phyloP scores from a whole-genome alignment of 2,113 vertebrate genomes.

The Hydrochoerus hydrochaeris region DNA sequence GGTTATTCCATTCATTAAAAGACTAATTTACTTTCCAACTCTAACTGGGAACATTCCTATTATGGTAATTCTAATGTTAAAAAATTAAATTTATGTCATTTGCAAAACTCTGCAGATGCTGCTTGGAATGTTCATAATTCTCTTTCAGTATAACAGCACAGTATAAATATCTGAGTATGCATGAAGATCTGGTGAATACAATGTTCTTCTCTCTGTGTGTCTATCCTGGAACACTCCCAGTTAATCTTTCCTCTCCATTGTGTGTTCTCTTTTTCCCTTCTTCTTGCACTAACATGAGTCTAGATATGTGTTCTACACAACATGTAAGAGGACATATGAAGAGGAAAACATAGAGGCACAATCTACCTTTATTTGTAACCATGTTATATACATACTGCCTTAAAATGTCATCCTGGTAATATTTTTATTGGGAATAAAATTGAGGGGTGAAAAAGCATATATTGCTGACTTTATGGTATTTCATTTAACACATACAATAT shows the following conservation, averaged over 20 bases:
- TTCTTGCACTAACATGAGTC: not conserved
- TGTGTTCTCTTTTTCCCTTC: not conserved
- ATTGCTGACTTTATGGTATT: slow-evolving; percentile 55
- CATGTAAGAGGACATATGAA: not conserved
- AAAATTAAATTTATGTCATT: slow-evolving; percentile 44
- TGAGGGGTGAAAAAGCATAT: slow-evolving; percentile 54
- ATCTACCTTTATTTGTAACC: slow-evolving; percentile 9
- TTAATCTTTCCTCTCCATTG: not conserved
- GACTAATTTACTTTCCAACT: not conserved
- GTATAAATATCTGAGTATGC: not conserved
- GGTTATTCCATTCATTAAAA: slow-evolving; percentile 20
- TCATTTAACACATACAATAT: slow-evolving; percentile 39
- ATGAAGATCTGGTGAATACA: not conserved
- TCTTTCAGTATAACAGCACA: not conserved
- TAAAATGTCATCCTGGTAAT: slow-evolving; percentile 24
- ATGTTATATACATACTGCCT: not conserved
- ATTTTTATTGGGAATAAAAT: slow-evolving; percentile 67
- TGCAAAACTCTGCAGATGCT: not conserved
- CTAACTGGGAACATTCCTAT: not conserved
- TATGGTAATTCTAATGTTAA: not conserved
- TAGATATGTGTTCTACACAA: not conserved
- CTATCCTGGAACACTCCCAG: not conserved
- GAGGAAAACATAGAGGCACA: slow-evolving; percentile 31
- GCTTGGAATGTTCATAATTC: not conserved
- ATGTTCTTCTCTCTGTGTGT: not conserved